Conservation (phyloP, 2,797 vertebrate genomes). For the Morus bassanus region DNA sequence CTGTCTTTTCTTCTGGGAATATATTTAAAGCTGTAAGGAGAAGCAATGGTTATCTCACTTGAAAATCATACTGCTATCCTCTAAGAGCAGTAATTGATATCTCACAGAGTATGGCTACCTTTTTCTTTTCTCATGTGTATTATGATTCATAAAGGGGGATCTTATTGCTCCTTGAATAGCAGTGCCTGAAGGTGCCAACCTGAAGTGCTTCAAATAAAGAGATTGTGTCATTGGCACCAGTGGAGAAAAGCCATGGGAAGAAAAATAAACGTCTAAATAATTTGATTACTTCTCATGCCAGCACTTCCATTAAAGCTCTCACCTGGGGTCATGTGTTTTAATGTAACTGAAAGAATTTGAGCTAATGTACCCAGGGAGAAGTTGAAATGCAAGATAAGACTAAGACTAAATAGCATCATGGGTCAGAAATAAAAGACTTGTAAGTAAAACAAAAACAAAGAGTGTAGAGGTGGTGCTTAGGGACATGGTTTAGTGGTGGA, state of each 20-base stretch:
- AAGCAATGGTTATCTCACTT: not conserved
- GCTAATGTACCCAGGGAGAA: not conserved
- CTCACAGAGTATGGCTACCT: not conserved
- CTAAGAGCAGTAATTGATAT: not conserved
- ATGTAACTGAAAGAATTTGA: not conserved
- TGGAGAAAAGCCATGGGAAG: slow-evolving; percentile 4
- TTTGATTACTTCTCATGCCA: slow-evolving; percentile 12
- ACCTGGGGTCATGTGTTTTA: not conserved
- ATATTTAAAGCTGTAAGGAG: not conserved
- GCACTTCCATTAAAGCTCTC: slow-evolving; percentile 16
- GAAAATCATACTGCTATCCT: slow-evolving; percentile 5
- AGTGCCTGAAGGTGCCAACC: not conserved
- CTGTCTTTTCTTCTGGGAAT: not conserved
- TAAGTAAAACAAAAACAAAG: not conserved
- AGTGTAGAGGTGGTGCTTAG: accelerated
- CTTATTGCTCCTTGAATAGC: not conserved
- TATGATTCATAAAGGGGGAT: not conserved
- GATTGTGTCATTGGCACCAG: not conserved
- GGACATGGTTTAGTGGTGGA: not conserved
- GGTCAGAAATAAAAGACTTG: not conserved
- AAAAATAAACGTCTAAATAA: slow-evolving; percentile 15
- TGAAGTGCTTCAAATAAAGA: slow-evolving; percentile 22
- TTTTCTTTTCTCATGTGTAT: not conserved
- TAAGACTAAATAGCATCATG: not conserved
- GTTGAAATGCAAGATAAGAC: not conserved